A percentile compares a stretch with the other conserved stretches of the same genome.
These are phyloP conservation scores for Tuta absoluta DNA, from an alignment of 2,888 invertebrate genomes.

Conservation along the genomic window DNA sequence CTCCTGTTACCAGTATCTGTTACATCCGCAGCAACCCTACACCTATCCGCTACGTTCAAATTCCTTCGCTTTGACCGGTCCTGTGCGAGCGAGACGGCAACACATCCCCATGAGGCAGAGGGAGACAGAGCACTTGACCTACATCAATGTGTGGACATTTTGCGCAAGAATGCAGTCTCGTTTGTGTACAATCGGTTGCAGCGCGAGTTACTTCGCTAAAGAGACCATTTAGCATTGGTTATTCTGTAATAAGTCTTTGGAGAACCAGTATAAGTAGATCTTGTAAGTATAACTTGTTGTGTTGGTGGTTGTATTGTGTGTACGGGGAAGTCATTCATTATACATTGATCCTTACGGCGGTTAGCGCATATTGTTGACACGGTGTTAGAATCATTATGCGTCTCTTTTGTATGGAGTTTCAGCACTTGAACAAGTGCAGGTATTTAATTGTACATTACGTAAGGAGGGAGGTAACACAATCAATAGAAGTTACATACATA, in stretches of 20 bases:
- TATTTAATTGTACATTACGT: background rate
- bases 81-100: conserved; percentile 17
- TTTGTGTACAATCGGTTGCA: background rate
- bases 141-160: conserved; percentile 73
- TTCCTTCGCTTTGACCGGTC: conserved; percentile 23
- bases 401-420: background rate
- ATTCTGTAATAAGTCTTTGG: no score
- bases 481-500: no score
- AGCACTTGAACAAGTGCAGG: background rate
- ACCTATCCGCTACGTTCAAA: conserved; percentile 13
- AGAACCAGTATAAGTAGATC: background rate
- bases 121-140: conserved; percentile 60
- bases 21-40: background rate
- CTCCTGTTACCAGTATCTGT: background rate
- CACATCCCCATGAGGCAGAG: conserved; percentile 40
- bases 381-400: background rate
- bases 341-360: background rate
- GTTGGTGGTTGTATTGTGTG: background rate
- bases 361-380: conserved; percentile 1
- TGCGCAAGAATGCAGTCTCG: conserved; percentile 58
- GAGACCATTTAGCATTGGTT: no score
- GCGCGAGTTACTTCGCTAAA: no score
- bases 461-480: background rate
- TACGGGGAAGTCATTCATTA: conserved; percentile 8
- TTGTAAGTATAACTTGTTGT: background rate